A percentile compares a stretch with the other conserved stretches of the same genome.
Evolutionary conservation across 2,113 vertebrate genomes (phyloP).

Genomic region (Tachuris rubrigastra): DNA sequence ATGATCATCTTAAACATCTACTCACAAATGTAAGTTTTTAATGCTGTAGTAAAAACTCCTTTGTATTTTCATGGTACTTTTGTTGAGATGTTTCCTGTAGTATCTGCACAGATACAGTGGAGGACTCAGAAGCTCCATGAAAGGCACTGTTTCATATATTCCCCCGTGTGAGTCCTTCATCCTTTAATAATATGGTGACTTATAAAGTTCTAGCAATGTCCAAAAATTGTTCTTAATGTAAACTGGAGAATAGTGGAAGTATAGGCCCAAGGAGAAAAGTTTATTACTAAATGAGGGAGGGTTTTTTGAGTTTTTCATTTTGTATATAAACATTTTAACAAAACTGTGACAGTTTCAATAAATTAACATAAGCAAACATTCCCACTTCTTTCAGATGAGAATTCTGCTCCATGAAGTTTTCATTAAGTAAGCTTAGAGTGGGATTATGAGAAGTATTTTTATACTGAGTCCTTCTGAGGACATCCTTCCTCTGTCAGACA

Average conservation of each 20-base stretch:
- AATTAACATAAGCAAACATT: not conserved
- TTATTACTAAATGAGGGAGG: not conserved
- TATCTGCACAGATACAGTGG: not conserved
- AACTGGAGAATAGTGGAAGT: not conserved
- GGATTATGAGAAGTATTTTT: not conserved
- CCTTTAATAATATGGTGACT: not conserved
- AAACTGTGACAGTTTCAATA: not conserved
- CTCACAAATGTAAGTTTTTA: conserved; percentile 78
- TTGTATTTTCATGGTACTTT: not conserved
- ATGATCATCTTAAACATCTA: conserved; percentile 78
- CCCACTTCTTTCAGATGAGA: not conserved
- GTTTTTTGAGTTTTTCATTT: not conserved
- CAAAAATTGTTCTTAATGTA: not conserved
- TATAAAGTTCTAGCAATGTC: not conserved
- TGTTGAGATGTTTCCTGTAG: not conserved
- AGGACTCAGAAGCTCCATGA: not conserved
- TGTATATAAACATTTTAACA: not conserved
- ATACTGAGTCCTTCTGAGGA: not conserved
- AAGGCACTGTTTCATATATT: not conserved
- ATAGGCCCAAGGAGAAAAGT: not conserved
- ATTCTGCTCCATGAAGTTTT: not conserved
- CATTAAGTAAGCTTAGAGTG: not conserved
- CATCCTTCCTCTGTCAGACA: not conserved
- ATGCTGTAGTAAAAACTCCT: not conserved
- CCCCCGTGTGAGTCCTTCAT: not conserved